Evolutionary conservation across 2,888 invertebrate genomes (phyloP), one percentile per base, ranked within the genome.

Genomic region (Trypoxylon attenuatum): DNA sequence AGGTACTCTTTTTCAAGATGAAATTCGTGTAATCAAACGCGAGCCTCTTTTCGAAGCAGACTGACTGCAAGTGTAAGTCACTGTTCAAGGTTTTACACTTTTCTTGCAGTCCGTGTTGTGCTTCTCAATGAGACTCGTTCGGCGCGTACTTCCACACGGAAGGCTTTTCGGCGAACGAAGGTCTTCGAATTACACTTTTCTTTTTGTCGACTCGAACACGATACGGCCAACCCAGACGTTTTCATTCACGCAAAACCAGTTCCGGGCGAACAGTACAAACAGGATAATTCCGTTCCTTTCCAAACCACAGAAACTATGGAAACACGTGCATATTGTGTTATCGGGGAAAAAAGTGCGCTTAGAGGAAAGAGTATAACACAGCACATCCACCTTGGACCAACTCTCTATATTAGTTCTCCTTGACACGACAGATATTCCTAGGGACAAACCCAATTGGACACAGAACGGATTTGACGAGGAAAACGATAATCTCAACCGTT

Each of bases 201-300:
- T 71, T 72, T 72, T 61, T 68, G 22, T 39, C 56, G 52, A 15
- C 29, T 29, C n/a, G 42, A 33, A 29, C 43, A 21, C 3, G 10
- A 21, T 49, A 33, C 53, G 19, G 15, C 43, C 33, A 39, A 58
- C 51, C 51, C 51, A 62, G 57, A 67, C 51, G 58, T 58, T 67
- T 69, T 62, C 69, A 68, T 69, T 69, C 69, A 63, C 57, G 68
- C 55, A 6, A 69, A 69, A 68, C 69, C 68, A 62, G 69, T 69
- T 52, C 42, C 62, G 39, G 27, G 42, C 54, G 43, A 27, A 38
- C 53, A 33, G 45, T 29, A 43, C 18, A 22, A 45, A 29, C 19
- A 22, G 42, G 50, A 19, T 25, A 64, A 60, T 69, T 69, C 54
- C 67, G 58, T 56, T 54, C 42, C 43, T 25, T 29, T 39, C 38